These are phyloP conservation scores for Mythimna ferrago DNA, from an alignment of 2,888 invertebrate species.

Conservation along the genomic window DNA sequence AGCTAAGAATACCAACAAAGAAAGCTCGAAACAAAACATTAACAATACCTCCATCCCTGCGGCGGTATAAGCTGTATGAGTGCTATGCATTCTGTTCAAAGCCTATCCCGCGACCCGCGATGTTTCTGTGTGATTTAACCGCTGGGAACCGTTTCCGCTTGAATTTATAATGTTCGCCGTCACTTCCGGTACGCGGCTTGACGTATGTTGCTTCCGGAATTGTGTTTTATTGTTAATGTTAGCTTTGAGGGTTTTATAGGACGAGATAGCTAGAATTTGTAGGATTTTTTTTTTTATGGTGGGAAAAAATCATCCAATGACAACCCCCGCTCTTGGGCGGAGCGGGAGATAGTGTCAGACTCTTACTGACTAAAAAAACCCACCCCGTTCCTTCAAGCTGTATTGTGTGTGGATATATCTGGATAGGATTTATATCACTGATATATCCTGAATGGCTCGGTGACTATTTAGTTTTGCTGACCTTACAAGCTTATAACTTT, in stretches of 20 bases:
- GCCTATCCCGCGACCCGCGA: slow-evolving; percentile 19
- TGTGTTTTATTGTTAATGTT: slow-evolving; percentile 64
- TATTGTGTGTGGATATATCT: no score
- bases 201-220: slow-evolving; percentile 67
- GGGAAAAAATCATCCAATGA: no score
- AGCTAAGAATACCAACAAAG: not conserved
- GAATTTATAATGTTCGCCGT: slow-evolving; percentile 74
- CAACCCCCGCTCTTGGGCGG: no score
- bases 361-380: no score
- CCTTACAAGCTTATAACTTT: no score
- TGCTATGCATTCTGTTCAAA: slow-evolving; percentile 51
- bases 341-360: no score
- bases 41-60: slow-evolving; percentile 30
- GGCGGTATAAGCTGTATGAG: slow-evolving; percentile 7
- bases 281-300: not conserved
- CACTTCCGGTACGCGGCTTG: slow-evolving; percentile 70
- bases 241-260: slow-evolving; percentile 21
- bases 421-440: no score
- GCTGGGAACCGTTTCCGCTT: slow-evolving; percentile 63
- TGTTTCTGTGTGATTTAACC: slow-evolving; percentile 76
- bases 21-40: slow-evolving; percentile 15
- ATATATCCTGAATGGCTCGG: no score
- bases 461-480: no score
- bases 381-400: no score
- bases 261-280: not conserved